These are phyloP conservation scores for Yoshiicerus persimilis DNA, from an alignment of 1,140 invertebrate species.

Conservation along the genomic window DNA sequence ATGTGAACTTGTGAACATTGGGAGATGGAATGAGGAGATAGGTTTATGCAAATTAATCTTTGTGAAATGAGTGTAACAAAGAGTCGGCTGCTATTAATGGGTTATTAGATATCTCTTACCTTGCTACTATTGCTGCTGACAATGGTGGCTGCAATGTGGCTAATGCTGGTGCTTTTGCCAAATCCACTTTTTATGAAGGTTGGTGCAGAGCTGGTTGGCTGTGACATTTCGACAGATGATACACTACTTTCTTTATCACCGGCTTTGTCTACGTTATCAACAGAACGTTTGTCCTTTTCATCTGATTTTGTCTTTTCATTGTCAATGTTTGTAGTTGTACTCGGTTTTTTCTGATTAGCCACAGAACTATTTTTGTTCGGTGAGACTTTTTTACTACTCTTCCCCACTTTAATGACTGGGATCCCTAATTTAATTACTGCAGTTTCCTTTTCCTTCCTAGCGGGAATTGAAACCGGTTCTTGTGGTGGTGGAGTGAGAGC, in stretches of 20 bases:
- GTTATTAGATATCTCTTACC: background rate
- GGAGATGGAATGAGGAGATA: background rate
- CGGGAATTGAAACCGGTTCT: background rate
- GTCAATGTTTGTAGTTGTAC: background rate
- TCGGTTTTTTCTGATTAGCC: background rate
- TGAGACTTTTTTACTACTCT: background rate
- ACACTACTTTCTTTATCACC: background rate
- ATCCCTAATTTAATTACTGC: constrained; percentile 38
- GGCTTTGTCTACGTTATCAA: background rate
- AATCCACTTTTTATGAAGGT: background rate
- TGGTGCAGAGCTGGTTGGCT: background rate
- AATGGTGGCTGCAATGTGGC: constrained; percentile 21
- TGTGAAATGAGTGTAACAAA: background rate
- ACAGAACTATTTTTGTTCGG: constrained; percentile 2
- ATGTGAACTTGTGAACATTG: background rate
- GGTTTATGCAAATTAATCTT: background rate
- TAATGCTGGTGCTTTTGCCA: constrained; percentile 25
- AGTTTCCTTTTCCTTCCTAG: constrained; percentile 29
- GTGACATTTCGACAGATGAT: background rate
- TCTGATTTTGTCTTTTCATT: background rate
- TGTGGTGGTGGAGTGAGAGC: background rate
- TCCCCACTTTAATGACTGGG: constrained; percentile 19
- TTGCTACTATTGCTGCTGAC: background rate
- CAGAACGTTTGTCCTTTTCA: background rate
- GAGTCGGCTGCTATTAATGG: background rate